Evolutionary conservation across 2,113 vertebrate genomes (phyloP), one percentile per base, ranked within the genome.

Genomic region (Peromyscus leucopus): DNA sequence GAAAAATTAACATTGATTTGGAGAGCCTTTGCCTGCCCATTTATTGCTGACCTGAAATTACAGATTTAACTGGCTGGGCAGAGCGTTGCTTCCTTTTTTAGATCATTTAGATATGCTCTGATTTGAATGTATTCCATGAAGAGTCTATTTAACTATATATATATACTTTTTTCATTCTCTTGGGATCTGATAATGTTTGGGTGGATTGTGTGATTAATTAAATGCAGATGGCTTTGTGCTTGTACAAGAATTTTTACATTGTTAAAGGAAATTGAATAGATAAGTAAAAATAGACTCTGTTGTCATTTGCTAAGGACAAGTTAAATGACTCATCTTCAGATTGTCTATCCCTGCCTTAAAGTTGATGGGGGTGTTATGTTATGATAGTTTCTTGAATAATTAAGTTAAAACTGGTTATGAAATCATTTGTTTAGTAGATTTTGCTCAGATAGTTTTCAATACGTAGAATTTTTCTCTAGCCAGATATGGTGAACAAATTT

Each of bases 241-340:
- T 96, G 72, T 95, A 97, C 91, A 96, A 91, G 86, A 97, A 93
- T 94, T 98, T 98, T 96, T 75, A 92, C 71, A 94, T 97, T 98
- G 90, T 97, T 98, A 97, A 82, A 71, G 83, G 46, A 90, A 97
- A 98, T 94, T 98, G 97, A 98, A 97, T 89, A 98, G 94, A 96
- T 42, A 95, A 97, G 96, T 97, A 98, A 98, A 98, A 99, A 98
- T 98, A 98, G 96, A 98, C 89, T 97, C 79, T 15, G 63, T 19
- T 96, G 84, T 96, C 84, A 26, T 98, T 98, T 98, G 97, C 89
- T 86, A 96, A 96, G 98, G 96, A 98, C 96, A 97, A 98, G 98
- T 98, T 98, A 98, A 99, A 99, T 98, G 90, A 98, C 98, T 98
- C 93, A 98, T 98, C 87, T 98, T 96, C 61, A 97, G 96, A 97